phyloP scores from a whole-genome alignment of 2,113 vertebrate species.

The Coregonus clupeaformis region DNA sequence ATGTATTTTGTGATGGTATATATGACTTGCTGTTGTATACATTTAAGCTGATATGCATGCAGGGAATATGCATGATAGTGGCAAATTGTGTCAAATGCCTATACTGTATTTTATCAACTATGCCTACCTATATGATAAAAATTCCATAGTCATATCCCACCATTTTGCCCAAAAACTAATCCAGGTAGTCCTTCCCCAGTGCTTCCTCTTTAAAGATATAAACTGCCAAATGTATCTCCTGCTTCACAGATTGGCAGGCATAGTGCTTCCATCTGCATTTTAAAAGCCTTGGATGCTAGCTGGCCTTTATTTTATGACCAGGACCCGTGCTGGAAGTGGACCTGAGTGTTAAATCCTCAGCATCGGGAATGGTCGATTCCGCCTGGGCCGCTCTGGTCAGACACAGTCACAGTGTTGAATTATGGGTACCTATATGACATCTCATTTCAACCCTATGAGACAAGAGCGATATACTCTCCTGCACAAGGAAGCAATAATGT shows the following conservation, averaged over 20 bases:
- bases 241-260: slow-evolving; percentile 12
- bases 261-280: slow-evolving; percentile 17
- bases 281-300: slow-evolving; percentile 28
- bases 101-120: not conserved
- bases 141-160: not conserved
- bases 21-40: not conserved
- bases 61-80: not conserved
- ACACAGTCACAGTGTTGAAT: slow-evolving; percentile 22
- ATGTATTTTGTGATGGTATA: not conserved
- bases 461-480: slow-evolving; percentile 33
- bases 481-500: slow-evolving; percentile 21
- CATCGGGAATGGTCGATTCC: slow-evolving; percentile 5
- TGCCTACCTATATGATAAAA: not conserved
- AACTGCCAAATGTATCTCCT: slow-evolving; percentile 5
- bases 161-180: not conserved
- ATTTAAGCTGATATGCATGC: no score
- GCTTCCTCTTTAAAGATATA: slow-evolving; percentile 4
- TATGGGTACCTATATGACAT: slow-evolving; percentile 36
- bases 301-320: slow-evolving; percentile 2
- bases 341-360: slow-evolving; percentile 38
- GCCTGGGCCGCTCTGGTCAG: slow-evolving; percentile 15
- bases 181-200: not conserved
- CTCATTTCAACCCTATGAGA: slow-evolving; percentile 48
- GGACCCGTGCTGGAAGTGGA: slow-evolving; percentile 12
- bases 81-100: not conserved